Evolutionary conservation across 1,140 invertebrate species (phyloP), one percentile per base, ranked within the genome.

Genomic region (Ips typographus): DNA sequence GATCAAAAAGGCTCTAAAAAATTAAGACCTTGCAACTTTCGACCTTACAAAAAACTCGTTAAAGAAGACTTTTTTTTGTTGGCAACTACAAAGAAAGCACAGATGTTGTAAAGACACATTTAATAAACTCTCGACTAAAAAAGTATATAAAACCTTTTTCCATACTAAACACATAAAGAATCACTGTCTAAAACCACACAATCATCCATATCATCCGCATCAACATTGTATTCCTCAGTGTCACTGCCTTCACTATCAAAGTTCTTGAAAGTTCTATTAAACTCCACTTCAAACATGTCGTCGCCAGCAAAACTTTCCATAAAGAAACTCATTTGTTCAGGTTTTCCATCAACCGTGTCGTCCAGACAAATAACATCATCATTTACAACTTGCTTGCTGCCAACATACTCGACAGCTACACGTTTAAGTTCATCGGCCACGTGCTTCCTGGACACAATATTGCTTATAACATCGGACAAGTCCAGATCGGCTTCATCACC

Each of bases 401-500:
- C 3, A 59, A 62, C n/a, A 7, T 61, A 70, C 36, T 68, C 40
- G 6, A 52, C 22, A 56, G 60, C 55, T 43, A 65, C 36, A 36
- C 38, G 38, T 43, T 62, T 44, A 2, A 62, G n/a, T 37, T 68
- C 40, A 41, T 58, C n/a, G 7, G n/a, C 44, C 3, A 51, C 8
- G n/a, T 42, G 40, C 57, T 64, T 41, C 37, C 36, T 65, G 1
- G 75, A 76, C 1, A 86, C 77, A 36, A 88, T 88, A 40, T 82
- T 79, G 36, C 88, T 84, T 4, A 89, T 82, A 69, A 90, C 84
- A 56, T 83, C 81, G 0, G 88, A 88, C 72, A 90, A 77, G 65
- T 90, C 81, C 6, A 81, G 81, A 37, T 80, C 72, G 51, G 80
- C 77, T 65, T 84, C 82, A 57, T 84, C 84, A 2, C 76, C 75